These are phyloP conservation scores for Periophthalmus modestus DNA, from an alignment of 2,113 vertebrate genomes.

Conservation along the genomic window DNA sequence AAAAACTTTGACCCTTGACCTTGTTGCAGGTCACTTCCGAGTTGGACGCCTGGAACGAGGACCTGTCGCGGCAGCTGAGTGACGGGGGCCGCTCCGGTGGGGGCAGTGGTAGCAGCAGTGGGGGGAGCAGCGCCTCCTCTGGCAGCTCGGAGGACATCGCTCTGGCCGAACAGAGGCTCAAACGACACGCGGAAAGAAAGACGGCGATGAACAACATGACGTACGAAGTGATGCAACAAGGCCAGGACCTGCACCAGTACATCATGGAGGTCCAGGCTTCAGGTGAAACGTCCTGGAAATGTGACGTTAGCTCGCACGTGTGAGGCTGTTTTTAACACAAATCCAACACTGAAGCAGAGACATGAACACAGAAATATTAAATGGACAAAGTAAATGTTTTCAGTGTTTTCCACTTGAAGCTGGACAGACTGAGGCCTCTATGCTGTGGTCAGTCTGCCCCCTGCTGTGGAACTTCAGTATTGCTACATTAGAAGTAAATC, in stretches of 20 bases:
- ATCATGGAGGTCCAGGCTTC: conserved; percentile 99
- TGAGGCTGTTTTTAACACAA: background rate
- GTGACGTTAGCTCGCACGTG: too few species aligned
- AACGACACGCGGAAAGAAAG: conserved; percentile 91
- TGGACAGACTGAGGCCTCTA: background rate
- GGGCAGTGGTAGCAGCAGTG: conserved; percentile 22
- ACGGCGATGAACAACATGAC: conserved; percentile 98
- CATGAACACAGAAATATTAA: background rate
- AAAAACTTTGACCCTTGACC: too few species aligned
- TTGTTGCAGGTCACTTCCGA: conserved; percentile 88
- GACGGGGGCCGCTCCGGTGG: conserved; percentile 43
- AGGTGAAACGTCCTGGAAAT: conserved; percentile 71
- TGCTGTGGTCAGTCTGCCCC: conserved; percentile 13
- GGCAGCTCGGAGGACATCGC: conserved; percentile 83
- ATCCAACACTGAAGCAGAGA: background rate
- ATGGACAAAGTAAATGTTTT: background rate
- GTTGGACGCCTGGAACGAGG: conserved; percentile 95
- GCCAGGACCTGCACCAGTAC: conserved; percentile 96
- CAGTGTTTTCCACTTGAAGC: background rate
- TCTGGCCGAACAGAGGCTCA: conserved; percentile 91
- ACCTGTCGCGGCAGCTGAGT: conserved; percentile 85
- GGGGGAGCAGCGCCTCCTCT: conserved; percentile 35
- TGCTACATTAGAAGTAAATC: background rate
- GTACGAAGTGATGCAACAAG: conserved; percentile 97
- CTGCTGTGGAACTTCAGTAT: conserved; percentile 1